Evolutionary conservation across 2,113 vertebrate species (phyloP).

Genomic region (Diglossa brunneiventris): DNA sequence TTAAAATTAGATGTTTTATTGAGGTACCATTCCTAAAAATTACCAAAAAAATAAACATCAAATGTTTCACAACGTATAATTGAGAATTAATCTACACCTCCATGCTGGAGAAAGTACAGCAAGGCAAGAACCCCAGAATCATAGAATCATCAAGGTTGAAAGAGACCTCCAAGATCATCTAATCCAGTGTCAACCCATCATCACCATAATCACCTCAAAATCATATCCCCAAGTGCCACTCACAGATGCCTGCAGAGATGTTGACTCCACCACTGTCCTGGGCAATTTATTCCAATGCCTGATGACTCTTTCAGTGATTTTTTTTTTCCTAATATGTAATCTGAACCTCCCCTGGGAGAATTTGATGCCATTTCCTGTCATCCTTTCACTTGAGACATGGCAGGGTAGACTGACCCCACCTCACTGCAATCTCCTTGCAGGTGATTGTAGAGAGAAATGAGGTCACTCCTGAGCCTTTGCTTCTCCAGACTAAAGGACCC

Average conservation of each 20-base stretch:
- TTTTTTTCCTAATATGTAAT: neutral
- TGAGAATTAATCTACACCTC: neutral
- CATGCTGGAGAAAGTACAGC: neutral
- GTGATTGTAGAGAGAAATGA: neutral
- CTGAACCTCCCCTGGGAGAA: neutral
- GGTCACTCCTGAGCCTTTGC: neutral
- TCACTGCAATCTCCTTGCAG: neutral
- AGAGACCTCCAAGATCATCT: neutral
- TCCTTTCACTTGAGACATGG: neutral
- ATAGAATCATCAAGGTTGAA: neutral
- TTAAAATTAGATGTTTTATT: neutral
- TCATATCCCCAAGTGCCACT: too few relatives aligned
- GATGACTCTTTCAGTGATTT: neutral
- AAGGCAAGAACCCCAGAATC: neutral
- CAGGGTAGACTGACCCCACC: neutral
- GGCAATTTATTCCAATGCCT: neutral
- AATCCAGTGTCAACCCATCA: neutral
- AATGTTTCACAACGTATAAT: neutral
- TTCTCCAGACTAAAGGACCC: neutral
- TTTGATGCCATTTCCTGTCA: neutral
- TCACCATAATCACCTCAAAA: neutral
- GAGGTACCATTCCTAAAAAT: neutral
- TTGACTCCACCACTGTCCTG: neutral
- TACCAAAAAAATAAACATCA: neutral
- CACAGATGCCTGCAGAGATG: neutral